phyloP scores from a whole-genome alignment of 2,113 vertebrate species.

The Gallinago paraguaiae region DNA sequence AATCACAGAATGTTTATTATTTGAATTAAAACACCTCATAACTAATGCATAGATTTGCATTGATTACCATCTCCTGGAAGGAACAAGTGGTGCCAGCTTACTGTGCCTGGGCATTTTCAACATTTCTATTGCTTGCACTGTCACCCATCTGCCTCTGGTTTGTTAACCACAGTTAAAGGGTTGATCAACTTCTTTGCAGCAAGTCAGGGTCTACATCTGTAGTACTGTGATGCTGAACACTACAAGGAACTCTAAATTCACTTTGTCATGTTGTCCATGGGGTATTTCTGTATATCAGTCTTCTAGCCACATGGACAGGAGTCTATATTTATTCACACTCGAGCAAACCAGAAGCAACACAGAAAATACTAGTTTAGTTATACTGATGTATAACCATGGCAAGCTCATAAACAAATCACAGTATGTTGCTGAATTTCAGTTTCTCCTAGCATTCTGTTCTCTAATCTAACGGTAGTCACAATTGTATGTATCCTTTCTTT shows the following conservation, averaged over 20 bases:
- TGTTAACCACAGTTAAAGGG: background rate
- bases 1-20: constrained; percentile 66
- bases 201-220: background rate
- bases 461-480: background rate
- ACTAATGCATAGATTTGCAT: constrained; percentile 63
- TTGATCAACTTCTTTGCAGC: background rate
- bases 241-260: background rate
- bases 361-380: background rate
- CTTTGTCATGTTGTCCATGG: background rate
- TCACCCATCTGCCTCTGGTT: background rate
- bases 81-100: background rate
- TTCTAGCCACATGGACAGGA: background rate
- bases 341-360: background rate
- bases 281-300: background rate
- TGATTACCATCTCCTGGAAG: constrained; percentile 42
- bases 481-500: background rate
- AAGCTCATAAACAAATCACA: background rate
- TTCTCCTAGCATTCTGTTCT: background rate
- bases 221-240: background rate
- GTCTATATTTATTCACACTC: background rate
- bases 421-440: background rate
- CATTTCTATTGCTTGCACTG: background rate
- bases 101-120: background rate
- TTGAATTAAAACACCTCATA: constrained; percentile 65
- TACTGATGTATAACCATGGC: background rate